These are phyloP conservation scores for silkworm (Bombyx mori) DNA, from an alignment of 1,140 invertebrate genomes.

Conservation along the genomic window ASM3026992v2 NC_085131.1:7047001-7047500, in stretches of 20 bases:
- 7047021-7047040: slow-evolving; percentile 36
- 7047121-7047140: slow-evolving; percentile 61
- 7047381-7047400: slow-evolving; percentile 67
- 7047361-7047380: slow-evolving; percentile 60
- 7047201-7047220: not conserved
- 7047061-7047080: slow-evolving; percentile 29
- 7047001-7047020: slow-evolving; percentile 37
- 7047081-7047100: slow-evolving; percentile 32
- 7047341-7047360: slow-evolving; percentile 65
- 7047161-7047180: slow-evolving; percentile 58
- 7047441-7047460: slow-evolving; percentile 28
- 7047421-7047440: slow-evolving; percentile 43
- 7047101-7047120: slow-evolving; percentile 37
- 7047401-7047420: slow-evolving; percentile 56
- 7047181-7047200: slow-evolving; percentile 7
- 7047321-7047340: slow-evolving; percentile 53
- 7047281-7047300: slow-evolving; percentile 19
- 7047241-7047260: slow-evolving; percentile 29
- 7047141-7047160: slow-evolving; percentile 24
- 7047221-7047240: not conserved
- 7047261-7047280: slow-evolving; percentile 52
- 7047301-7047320: slow-evolving; percentile 36
- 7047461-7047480: slow-evolving; percentile 26
- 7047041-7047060: slow-evolving; percentile 38
- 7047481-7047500: slow-evolving; percentile 32